Base-by-base conservation (phyloP, 2,113 vertebrate species). In the Pterocles gutturalis region DNA sequence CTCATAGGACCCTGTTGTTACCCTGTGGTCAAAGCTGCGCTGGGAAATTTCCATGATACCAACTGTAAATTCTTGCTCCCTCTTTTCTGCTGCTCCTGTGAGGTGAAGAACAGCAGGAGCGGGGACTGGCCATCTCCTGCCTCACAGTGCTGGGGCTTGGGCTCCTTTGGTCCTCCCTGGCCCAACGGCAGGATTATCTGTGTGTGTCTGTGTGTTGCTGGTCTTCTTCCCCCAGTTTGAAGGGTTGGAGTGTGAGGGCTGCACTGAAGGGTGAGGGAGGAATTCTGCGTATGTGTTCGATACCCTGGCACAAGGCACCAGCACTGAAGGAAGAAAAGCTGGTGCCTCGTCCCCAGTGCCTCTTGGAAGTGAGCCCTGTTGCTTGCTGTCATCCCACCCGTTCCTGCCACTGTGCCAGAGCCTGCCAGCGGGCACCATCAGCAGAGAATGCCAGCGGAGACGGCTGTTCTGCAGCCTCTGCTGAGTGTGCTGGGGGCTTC, bases 1-100 rank as follows among this genome's bases (percentile, higher is more conserved):
- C 66, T 93, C 82, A 88, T 67, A 93, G 85, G 55, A 88, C 58
- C 15, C 82, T 80, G 58, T 94, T 94, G 88, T 95, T 92, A 81
- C 43, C 31, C 76, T 14, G 10, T 70, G 83, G 71, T 88, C 54
- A 83, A 96, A 92, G 83, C 85, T 90, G 15, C 85, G 64, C 67
- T 83, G 89, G 95, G 93, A 89, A 93, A 90, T 93, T 92, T 92
- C 95, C 90, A 45, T 80, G 41, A 86, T 65, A 82, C 51, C 0
- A 1, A 33, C 34, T 31, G 34, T 58, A 41, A 88, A 83, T 79
- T 49, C 10, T 7, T 79, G 31, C 24, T 28, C 3, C 1, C 2
- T 48, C 21, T 33, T 53, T 46, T 69, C 58, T 79, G 69, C 19
- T 7, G 3, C 49, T 73, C 33, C 58, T 46, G 5, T 7, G 0